phyloP scores from a whole-genome alignment of 1,140 invertebrate species.

The roundworm (Caenorhabditis elegans) region DNA sequence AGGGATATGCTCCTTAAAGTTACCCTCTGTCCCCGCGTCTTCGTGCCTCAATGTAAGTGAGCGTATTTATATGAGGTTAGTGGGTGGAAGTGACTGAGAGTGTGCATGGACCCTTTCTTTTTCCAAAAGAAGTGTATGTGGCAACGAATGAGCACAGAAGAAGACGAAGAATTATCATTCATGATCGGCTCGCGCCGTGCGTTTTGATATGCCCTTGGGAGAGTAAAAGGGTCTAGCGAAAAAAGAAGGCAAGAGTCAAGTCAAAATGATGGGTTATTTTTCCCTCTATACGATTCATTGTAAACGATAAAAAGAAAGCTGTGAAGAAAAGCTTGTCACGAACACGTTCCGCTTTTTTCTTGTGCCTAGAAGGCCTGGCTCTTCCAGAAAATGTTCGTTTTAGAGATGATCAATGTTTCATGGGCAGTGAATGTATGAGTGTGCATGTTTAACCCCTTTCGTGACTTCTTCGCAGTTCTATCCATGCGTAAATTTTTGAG shows the following conservation, averaged over 20 bases:
- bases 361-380: not conserved
- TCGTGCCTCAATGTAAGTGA: not conserved
- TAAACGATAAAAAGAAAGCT: not conserved
- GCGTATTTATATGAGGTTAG: conserved; percentile 21
- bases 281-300: conserved; percentile 8
- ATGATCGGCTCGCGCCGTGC: not conserved
- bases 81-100: not conserved
- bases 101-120: not conserved
- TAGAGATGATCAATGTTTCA: not conserved
- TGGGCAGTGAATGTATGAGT: not conserved
- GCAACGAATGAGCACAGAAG: not conserved
- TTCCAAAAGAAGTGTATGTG: not conserved
- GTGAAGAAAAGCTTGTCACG: conserved; percentile 18
- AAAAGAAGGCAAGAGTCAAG: not conserved
- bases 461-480: not conserved
- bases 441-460: not conserved
- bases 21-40: not conserved
- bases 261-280: not conserved
- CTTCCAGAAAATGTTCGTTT: not conserved
- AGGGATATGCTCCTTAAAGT: conserved; percentile 5
- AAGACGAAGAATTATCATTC: conserved; percentile 25
- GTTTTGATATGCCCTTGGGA: conserved; percentile 29
- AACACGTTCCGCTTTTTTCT: not conserved
- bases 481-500: conserved; percentile 16
- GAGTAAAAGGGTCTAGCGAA: not conserved